Evolutionary conservation across 2,888 invertebrate genomes (phyloP).

Genomic region (Zaprionus lineosus): DNA sequence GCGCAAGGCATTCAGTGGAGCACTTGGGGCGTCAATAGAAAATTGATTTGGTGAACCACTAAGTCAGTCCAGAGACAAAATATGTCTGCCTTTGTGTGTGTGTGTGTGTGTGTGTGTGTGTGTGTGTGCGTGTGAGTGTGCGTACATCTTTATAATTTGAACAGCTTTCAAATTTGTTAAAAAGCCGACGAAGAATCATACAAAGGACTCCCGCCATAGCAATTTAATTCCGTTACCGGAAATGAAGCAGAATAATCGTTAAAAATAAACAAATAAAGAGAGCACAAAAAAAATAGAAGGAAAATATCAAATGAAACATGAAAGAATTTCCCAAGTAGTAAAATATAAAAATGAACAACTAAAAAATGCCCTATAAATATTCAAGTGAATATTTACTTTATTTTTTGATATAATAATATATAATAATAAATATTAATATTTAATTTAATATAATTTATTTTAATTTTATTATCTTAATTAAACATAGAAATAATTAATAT

Average conservation of each 20-base stretch:
- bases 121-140: too few relatives aligned
- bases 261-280: slow-evolving; percentile 38
- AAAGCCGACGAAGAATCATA: slow-evolving; percentile 6
- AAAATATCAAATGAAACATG: neutral
- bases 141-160: too few relatives aligned
- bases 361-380: too few relatives aligned
- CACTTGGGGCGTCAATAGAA: slow-evolving; percentile 47
- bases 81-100: too few relatives aligned
- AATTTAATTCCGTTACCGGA: slow-evolving; percentile 53
- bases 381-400: too few relatives aligned
- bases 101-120: too few relatives aligned
- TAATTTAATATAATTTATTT: too few relatives aligned
- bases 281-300: slow-evolving; percentile 19
- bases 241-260: slow-evolving; percentile 59
- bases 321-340: neutral
- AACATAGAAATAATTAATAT: too few relatives aligned
- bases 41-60: slow-evolving; percentile 48
- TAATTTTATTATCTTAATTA: too few relatives aligned
- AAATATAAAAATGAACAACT: too few relatives aligned
- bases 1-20: slow-evolving; percentile 29
- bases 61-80: slow-evolving; percentile 28
- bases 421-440: too few relatives aligned
- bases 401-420: too few relatives aligned
- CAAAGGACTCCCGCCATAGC: slow-evolving; percentile 42
- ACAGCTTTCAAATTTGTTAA: slow-evolving; percentile 24